A percentile compares a stretch with the other conserved stretches of the same genome.
These are phyloP conservation scores for Mechanitis messenoides DNA, from an alignment of 2,888 invertebrate genomes.

Conservation along the genomic window DNA sequence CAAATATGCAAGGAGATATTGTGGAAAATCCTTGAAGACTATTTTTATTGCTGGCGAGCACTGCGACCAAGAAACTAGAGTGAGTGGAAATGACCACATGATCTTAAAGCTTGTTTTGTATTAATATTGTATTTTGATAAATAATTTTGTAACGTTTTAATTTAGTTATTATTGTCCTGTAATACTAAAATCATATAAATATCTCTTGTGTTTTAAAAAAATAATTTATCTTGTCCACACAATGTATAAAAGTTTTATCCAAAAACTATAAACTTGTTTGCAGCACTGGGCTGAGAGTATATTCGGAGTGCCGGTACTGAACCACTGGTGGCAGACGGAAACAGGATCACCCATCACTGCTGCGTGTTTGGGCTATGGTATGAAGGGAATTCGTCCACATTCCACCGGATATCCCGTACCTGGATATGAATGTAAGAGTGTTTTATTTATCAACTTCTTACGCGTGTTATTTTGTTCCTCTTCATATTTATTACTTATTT, in stretches of 20 bases:
- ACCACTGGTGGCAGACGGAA: slow-evolving; percentile 99
- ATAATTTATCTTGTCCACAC: not conserved
- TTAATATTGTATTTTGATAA: not conserved
- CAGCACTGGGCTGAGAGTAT: slow-evolving; percentile 69
- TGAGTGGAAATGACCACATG: slow-evolving; percentile 32
- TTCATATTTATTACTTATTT: slow-evolving; percentile 13
- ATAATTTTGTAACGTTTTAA: not conserved
- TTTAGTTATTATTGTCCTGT: not conserved
- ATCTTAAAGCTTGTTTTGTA: no score
- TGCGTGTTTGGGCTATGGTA: slow-evolving; percentile 86
- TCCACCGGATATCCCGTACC: slow-evolving; percentile 92
- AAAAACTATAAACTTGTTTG: slow-evolving; percentile 4
- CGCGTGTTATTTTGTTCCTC: no score
- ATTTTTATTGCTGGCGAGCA: slow-evolving; percentile 95
- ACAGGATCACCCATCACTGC: slow-evolving; percentile 94
- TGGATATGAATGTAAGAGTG: slow-evolving; percentile 86
- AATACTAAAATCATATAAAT: not conserved
- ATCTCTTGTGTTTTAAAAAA: not conserved
- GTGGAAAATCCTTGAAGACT: slow-evolving; percentile 80
- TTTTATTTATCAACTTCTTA: no score
- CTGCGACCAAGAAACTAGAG: slow-evolving; percentile 92
- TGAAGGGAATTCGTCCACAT: slow-evolving; percentile 81
- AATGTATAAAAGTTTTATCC: not conserved
- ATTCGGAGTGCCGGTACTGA: slow-evolving; percentile 79
- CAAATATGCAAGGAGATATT: slow-evolving; percentile 82